phyloP scores from a whole-genome alignment of 2,888 invertebrate genomes.

The Amaurobius ferox region DNA sequence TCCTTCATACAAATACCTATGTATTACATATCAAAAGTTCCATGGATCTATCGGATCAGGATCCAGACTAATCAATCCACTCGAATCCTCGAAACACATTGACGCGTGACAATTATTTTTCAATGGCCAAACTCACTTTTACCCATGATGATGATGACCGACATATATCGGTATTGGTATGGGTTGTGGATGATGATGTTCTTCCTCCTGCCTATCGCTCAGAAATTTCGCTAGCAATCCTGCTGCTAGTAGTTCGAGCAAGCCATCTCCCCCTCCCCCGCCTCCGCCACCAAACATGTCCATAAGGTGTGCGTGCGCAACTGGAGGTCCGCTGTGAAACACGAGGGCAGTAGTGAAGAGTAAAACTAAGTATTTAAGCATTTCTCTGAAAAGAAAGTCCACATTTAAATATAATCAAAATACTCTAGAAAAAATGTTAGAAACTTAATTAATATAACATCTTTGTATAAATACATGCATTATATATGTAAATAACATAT shows the following conservation, averaged over 20 bases:
- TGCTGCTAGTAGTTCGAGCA: constrained; percentile 1
- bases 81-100: too few species aligned
- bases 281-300: not conserved
- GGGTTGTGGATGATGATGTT: not conserved
- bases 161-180: constrained; percentile 12
- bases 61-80: too few species aligned
- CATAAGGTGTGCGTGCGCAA: not conserved
- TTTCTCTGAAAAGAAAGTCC: not conserved
- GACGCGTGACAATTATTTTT: too few species aligned
- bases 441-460: too few species aligned
- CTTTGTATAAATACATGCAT: too few species aligned
- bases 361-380: not conserved
- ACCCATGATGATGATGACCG: not conserved
- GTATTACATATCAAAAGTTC: too few species aligned
- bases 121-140: not conserved
- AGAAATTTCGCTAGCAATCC: constrained; percentile 21
- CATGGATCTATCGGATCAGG: too few species aligned
- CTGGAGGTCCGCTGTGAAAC: not conserved
- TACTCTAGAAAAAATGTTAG: too few species aligned
- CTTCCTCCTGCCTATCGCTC: not conserved
- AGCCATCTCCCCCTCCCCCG: not conserved
- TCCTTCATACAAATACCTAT: too few species aligned
- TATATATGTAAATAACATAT: too few species aligned
- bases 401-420: too few species aligned
- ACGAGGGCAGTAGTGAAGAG: not conserved